Evolutionary conservation across 2,888 invertebrate species (phyloP).

Genomic region (Scaptomyza flava): DNA sequence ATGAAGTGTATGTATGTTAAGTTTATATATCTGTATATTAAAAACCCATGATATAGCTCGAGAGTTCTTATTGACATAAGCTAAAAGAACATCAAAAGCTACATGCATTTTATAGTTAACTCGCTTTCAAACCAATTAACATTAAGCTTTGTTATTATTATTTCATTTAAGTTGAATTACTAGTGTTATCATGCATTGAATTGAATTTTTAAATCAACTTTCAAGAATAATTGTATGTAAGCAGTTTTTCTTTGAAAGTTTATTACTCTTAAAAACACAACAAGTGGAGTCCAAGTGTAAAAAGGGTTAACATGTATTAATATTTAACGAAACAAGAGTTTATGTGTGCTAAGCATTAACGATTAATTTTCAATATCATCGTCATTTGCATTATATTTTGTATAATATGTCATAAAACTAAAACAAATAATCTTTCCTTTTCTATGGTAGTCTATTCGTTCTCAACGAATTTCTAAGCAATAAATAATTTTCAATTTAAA

Average conservation of each 20-base stretch:
- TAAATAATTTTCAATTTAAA: no score
- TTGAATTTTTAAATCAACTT: no score
- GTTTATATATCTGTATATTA: constrained; percentile 5
- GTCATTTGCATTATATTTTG: no score
- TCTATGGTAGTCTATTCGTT: neutral
- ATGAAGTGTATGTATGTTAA: constrained; percentile 6
- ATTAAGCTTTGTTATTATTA: constrained; percentile 4
- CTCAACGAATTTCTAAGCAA: neutral
- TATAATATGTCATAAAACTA: neutral
- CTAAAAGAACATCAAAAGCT: constrained; percentile 7
- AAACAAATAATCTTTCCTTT: neutral
- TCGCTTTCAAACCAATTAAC: neutral
- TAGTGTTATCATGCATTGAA: constrained; percentile 18
- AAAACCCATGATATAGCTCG: constrained; percentile 1
- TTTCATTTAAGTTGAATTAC: neutral
- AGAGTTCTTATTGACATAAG: constrained; percentile 1
- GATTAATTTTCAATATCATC: no score
- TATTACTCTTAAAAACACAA: no score
- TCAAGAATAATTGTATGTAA: no score
- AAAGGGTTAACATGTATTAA: no score
- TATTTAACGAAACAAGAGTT: no score
- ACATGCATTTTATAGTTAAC: constrained; percentile 15
- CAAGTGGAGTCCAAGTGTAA: no score
- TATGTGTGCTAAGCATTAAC: no score
- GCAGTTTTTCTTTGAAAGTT: no score